Percentiles rank a stretch among this genome's conserved stretches.
Evolutionary conservation across 1,140 invertebrate species (phyloP).

Genomic region (Cheumatopsyche charites): DNA sequence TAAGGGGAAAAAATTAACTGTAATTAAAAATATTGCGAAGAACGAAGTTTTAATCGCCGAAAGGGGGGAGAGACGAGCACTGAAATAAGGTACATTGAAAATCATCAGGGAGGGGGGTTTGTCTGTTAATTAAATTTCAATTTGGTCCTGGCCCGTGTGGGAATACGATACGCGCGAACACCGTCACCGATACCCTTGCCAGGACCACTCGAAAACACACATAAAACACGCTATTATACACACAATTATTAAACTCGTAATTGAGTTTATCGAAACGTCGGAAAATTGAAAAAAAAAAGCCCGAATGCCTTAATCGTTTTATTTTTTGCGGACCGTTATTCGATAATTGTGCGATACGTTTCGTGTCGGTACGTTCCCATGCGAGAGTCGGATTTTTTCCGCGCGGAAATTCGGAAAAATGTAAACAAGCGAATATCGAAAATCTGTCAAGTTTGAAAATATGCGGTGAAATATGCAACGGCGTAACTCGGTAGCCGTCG

Average conservation of each 20-base stretch:
- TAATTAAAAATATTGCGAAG: conserved; percentile 15
- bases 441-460: not conserved
- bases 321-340: conserved; percentile 26
- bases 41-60: conserved; percentile 9
- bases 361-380: not conserved
- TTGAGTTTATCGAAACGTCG: conserved; percentile 37
- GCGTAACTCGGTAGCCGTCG: not conserved
- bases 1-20: not conserved
- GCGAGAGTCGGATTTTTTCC: not conserved
- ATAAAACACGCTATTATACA: conserved; percentile 25
- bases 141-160: conserved; percentile 13
- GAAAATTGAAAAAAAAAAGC: conserved; percentile 40
- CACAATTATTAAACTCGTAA: conserved; percentile 37
- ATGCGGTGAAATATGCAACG: not conserved
- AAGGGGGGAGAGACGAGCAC: not conserved
- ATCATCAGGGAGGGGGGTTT: not conserved
- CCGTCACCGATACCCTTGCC: conserved; percentile 15
- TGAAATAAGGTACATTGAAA: not conserved
- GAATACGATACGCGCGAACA: conserved; percentile 10
- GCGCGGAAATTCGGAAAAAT: too few relatives aligned
- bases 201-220: not conserved
- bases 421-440: not conserved
- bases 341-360: conserved; percentile 35
- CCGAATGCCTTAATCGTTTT: conserved; percentile 34
- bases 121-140: conserved; percentile 29